Percentiles rank a stretch among this genome's conserved stretches.
These are phyloP conservation scores for Agrochola lychnidis DNA, from an alignment of 2,888 invertebrate species.

Conservation along the genomic window DNA sequence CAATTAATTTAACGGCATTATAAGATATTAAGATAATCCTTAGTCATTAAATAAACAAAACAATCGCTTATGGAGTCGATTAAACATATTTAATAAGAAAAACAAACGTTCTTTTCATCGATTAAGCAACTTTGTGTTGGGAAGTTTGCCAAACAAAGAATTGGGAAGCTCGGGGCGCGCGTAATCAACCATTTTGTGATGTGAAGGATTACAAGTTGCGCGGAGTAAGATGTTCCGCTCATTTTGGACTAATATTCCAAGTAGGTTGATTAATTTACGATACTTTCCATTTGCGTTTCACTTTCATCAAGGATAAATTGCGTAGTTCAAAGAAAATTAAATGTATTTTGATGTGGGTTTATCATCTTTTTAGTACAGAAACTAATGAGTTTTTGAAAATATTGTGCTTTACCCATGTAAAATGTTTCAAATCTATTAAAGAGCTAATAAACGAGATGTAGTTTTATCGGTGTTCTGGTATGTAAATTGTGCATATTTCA, in stretches of 20 bases:
- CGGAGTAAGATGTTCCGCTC: constrained; percentile 57
- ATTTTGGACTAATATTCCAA: constrained; percentile 60
- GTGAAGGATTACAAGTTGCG: constrained; percentile 71
- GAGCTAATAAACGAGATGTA: constrained; percentile 19
- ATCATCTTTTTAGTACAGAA: constrained; percentile 12
- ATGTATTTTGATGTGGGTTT: constrained; percentile 19
- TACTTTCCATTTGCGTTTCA: constrained; percentile 45
- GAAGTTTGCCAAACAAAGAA: constrained; percentile 72
- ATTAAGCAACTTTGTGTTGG: constrained; percentile 62
- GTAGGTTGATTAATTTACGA: constrained; percentile 58
- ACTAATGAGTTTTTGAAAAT: constrained; percentile 3
- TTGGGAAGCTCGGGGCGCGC: constrained; percentile 60
- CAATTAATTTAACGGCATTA: constrained; percentile 55
- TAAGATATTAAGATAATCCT: constrained; percentile 56
- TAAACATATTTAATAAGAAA: constrained; percentile 65
- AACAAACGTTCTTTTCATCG: constrained; percentile 64
- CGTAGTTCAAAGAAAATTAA: constrained; percentile 29
- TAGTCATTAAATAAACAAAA: constrained; percentile 56
- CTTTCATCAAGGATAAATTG: constrained; percentile 42
- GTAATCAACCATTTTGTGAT: constrained; percentile 72
- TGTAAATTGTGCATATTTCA: constrained; percentile 62
- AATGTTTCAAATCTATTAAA: constrained; percentile 8
- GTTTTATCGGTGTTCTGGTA: constrained; percentile 51
- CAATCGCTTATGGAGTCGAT: constrained; percentile 55
- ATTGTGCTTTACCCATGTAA: neutral